Conservation (phyloP, 1,140 invertebrate genomes). For the Ceratina australensis region DNA sequence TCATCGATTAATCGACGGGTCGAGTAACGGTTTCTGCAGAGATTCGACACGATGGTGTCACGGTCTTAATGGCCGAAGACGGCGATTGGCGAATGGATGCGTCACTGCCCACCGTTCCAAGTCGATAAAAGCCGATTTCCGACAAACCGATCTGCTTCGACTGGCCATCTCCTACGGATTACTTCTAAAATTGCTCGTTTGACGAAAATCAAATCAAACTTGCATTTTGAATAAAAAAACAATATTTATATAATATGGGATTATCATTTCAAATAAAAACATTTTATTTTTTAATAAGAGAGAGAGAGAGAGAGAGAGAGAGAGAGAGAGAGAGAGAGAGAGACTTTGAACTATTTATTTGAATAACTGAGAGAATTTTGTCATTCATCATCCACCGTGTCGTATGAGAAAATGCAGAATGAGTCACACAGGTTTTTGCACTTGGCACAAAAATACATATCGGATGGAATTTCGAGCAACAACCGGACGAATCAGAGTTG, state of each 20-base stretch:
- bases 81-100: not conserved
- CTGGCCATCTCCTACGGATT: no score
- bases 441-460: constrained; percentile 50
- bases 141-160: not conserved
- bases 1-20: constrained; percentile 3
- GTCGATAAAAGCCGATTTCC: constrained; percentile 7
- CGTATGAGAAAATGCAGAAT: no score
- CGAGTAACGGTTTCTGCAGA: not conserved
- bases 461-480: constrained; percentile 30
- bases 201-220: not conserved
- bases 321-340: no score
- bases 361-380: no score
- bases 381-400: no score
- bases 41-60: constrained; percentile 19
- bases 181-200: no score
- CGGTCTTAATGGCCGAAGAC: not conserved
- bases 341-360: no score
- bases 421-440: constrained; percentile 19
- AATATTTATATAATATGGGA: no score
- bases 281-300: no score
- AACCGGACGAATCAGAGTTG: constrained; percentile 15
- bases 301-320: no score
- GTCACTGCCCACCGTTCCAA: not conserved
- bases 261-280: no score
- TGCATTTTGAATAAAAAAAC: not conserved